phyloP scores from a whole-genome alignment of 2,888 invertebrate genomes.

The Morpho achilles region DNA sequence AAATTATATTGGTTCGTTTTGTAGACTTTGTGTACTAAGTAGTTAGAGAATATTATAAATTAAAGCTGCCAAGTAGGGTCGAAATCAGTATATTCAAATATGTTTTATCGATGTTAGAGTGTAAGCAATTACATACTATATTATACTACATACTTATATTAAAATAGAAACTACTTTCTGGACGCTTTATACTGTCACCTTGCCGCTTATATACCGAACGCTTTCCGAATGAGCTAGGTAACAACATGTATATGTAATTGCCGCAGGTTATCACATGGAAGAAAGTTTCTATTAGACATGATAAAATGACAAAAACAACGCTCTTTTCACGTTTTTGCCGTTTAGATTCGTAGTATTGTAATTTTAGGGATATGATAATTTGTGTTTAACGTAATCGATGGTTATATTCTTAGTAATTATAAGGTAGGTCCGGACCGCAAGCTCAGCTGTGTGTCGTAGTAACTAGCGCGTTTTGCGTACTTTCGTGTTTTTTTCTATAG shows the following conservation, averaged over 20 bases:
- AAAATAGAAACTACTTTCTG: constrained; percentile 6
- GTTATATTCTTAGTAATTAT: constrained; percentile 10
- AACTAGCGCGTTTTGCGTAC: not conserved
- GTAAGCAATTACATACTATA: constrained; percentile 20
- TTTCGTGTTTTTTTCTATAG: constrained; percentile 10
- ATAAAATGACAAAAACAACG: constrained; percentile 1
- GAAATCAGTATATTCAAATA: constrained; percentile 9
- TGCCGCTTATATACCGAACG: constrained; percentile 5
- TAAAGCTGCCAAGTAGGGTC: constrained; percentile 23
- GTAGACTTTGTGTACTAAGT: constrained; percentile 7
- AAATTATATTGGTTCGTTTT: constrained; percentile 4
- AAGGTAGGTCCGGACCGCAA: not conserved
- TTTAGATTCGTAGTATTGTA: constrained; percentile 17
- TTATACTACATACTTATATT: constrained; percentile 13
- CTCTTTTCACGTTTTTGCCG: constrained; percentile 17
- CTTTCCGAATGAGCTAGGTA: constrained; percentile 5
- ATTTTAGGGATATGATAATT: constrained; percentile 8
- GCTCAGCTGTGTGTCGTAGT: not conserved
- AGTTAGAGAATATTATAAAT: constrained; percentile 13
- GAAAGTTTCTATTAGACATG: not conserved
- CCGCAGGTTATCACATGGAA: constrained; percentile 1
- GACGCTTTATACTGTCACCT: constrained; percentile 22
- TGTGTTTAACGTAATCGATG: constrained; percentile 13
- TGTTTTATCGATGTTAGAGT: constrained; percentile 20
- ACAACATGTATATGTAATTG: not conserved